Evolutionary conservation across 2,888 invertebrate species (phyloP), one percentile per base, ranked within the genome.

Genomic region (Altica lythri): DNA sequence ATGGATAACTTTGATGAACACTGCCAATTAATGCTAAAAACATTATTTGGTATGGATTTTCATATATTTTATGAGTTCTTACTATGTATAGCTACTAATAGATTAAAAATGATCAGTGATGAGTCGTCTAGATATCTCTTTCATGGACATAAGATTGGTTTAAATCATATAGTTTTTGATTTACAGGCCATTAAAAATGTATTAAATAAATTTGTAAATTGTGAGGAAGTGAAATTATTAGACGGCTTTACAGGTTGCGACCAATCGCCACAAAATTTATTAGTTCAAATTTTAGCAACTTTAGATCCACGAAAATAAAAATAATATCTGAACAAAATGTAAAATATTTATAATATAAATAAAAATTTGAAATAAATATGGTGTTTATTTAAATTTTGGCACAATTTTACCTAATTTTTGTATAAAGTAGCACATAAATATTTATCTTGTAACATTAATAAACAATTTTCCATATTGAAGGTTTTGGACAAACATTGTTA

Each of bases 11-110:
- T 89, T 84, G 71, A 79, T 37, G 78, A 82, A 16, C 89, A 93
- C 66, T 94, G 93, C 73, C 95, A 96, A 77, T 70, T 86, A 1
- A 85, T 94, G 79, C 77, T 93, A 29, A 86, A 86, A 73, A 84
- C 86, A 9, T 81, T 85, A 14, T 88, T 86, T 79, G 92, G 93
- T 42, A 86, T 92, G 77, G 83, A 93, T 77, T 87, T 84, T 73
- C 68, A 75, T 62, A 81, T 82, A 60, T 92, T 92, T 78, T 79
- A 84, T 43, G 78, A 81, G 50, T 83, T 91, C 68, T 69, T 92
- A 45, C 75, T 77, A 61, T 83, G 83, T 68, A 86, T 92, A 68
- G 70, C 68, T 2, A 37, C 44, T 9, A 70, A 63, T 52, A 62
- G 75, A 50, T 70, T 87, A 27, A 63, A 72, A 16, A 76, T 79